phyloP scores from a whole-genome alignment of 2,113 vertebrate genomes.

The Limanda limanda region DNA sequence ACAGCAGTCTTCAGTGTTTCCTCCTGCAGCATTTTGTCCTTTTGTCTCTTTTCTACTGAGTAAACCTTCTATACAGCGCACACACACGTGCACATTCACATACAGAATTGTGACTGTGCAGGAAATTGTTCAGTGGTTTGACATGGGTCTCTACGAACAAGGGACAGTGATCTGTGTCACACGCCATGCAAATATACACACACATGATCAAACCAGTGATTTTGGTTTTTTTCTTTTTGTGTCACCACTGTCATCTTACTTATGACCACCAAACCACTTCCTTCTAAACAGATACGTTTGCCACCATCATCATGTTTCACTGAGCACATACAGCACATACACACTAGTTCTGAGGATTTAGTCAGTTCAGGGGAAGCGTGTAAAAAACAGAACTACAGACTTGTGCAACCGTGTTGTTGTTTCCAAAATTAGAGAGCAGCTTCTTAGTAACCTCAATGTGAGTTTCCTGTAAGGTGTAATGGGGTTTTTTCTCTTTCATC shows the following conservation, averaged over 20 bases:
- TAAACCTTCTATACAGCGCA: constrained; percentile 1
- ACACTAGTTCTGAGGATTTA: constrained; percentile 5
- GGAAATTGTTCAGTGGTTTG: background rate
- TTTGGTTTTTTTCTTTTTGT: background rate
- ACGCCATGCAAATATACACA: background rate
- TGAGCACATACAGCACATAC: background rate
- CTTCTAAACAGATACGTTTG: constrained; percentile 29
- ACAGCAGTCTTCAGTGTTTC: constrained; percentile 30
- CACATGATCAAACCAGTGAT: constrained; percentile 23
- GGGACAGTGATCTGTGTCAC: background rate
- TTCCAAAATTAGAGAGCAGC: constrained; percentile 52
- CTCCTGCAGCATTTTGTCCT: constrained; percentile 13
- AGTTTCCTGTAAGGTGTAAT: constrained; percentile 48
- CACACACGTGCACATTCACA: background rate
- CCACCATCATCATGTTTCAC: constrained; percentile 21
- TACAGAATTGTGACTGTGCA: background rate
- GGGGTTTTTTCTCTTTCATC: constrained; percentile 16
- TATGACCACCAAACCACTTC: constrained; percentile 64
- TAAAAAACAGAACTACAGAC: constrained; percentile 5
- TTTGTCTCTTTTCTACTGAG: constrained; percentile 11
- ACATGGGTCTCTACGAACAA: background rate
- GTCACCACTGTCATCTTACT: constrained; percentile 15
- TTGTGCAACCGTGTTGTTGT: constrained; percentile 50
- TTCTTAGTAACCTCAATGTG: constrained; percentile 25
- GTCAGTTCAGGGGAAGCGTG: constrained; percentile 46